Base-by-base conservation (phyloP, 1,140 invertebrate genomes). In the Calosoma granatense region DNA sequence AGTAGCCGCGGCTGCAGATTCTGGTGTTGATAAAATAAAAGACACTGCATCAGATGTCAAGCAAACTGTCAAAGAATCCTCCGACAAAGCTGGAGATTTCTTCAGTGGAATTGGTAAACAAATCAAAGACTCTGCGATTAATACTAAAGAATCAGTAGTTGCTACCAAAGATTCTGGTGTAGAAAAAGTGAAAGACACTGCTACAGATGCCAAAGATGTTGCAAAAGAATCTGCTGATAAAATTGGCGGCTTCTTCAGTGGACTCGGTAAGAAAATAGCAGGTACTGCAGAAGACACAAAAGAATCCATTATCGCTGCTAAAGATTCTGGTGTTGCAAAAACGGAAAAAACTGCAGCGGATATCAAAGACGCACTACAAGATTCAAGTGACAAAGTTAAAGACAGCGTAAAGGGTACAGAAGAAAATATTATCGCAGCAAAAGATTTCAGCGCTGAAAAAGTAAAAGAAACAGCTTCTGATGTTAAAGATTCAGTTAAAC, bases 71-170 rank as follows among this genome's bases (percentile, higher is more conserved):
- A 19, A 57, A n/a, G 12, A 61, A 41, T 22, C 53, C 4, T 30
- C 52, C 12, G 54, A 55, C 19, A 57, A 54, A 53, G 51, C 39
- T 20, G 22, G 22, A 14, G 43, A 56, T 12, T 53, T 58, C 17
- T 58, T 60, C 54, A 55, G 59, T 26, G 43, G 56, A 9, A 15
- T 56, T 14, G 54, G 56, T 22, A 53, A 60, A 21, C 58, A 60
- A 51, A 53, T 53, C 11, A 22, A 4, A 15, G 20, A 15, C 19
- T 6, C 19, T 14, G 17, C 19, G 6, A 6, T 17, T 51, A 17
- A 51, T 6, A 36, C 26, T n/a, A 36, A 36, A 36, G n/a, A 9
- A 6, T 36, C 26, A 36, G 26, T n/a, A 36, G 26, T 36, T 36
- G n/a, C 26, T 6, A 36, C 26, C n/a, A 36, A 9, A n/a, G 26